Evolutionary conservation across 2,113 vertebrate species (phyloP).

Genomic region (Podarcis raffonei): DNA sequence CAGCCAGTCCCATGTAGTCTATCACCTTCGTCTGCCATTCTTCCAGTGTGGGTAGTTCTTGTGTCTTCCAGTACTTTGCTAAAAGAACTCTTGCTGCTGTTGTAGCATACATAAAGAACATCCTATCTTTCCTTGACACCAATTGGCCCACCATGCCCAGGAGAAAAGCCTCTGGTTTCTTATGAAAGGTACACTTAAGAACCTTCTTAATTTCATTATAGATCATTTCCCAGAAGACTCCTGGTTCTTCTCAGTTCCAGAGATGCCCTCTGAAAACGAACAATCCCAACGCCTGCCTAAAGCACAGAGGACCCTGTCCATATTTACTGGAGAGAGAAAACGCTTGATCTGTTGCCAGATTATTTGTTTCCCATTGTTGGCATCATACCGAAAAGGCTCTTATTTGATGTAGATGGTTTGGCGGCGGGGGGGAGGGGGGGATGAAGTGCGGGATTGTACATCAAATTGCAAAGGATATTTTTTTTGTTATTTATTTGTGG

Average conservation of each 20-base stretch:
- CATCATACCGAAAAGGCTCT: not conserved
- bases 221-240: too few species aligned
- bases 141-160: too few species aligned
- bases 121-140: too few species aligned
- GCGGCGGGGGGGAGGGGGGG: rapidly evolving
- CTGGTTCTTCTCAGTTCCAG: not conserved
- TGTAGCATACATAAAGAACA: too few species aligned
- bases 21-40: too few species aligned
- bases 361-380: slow-evolving; percentile 14
- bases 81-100: too few species aligned
- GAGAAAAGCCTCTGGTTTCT: too few species aligned
- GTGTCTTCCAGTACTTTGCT: too few species aligned
- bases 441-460: not conserved
- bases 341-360: slow-evolving; percentile 3
- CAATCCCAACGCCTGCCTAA: not conserved
- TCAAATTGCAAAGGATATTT: slow-evolving; percentile 31
- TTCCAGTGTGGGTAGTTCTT: too few species aligned
- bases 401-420: rapidly evolving
- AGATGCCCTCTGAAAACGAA: not conserved
- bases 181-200: too few species aligned
- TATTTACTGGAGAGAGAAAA: not conserved
- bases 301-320: not conserved
- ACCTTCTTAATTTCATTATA: too few species aligned
- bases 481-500: slow-evolving; percentile 23
- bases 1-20: too few species aligned